Conservation (phyloP, 2,113 vertebrate genomes). For the Merops nubicus region DNA sequence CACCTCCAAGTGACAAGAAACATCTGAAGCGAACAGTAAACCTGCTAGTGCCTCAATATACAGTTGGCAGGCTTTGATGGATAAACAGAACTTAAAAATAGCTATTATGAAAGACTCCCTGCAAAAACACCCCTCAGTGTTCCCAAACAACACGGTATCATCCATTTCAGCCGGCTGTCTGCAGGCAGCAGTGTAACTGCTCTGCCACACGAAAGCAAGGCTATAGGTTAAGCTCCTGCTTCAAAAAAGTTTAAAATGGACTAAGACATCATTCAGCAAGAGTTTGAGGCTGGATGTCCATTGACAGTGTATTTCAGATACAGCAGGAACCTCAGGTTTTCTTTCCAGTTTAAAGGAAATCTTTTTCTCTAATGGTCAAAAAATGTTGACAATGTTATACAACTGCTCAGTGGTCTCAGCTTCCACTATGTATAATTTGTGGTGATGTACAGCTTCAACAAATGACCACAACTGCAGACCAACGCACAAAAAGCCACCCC, state of each 20-base stretch:
- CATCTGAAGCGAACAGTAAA: neutral
- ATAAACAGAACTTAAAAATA: neutral
- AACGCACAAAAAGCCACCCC: neutral
- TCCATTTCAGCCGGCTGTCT: neutral
- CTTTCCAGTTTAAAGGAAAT: neutral
- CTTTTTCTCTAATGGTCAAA: neutral
- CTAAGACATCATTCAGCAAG: neutral
- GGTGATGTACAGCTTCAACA: neutral
- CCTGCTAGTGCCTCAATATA: neutral
- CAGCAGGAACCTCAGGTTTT: neutral
- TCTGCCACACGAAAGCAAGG: neutral
- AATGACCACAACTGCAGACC: neutral
- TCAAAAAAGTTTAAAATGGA: neutral
- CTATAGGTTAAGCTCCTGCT: neutral
- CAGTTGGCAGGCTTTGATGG: neutral
- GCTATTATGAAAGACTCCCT: neutral
- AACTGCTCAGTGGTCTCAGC: neutral
- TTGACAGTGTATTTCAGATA: neutral
- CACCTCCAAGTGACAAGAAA: neutral
- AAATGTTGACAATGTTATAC: rapidly evolving
- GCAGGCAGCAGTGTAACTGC: neutral
- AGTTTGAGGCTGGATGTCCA: neutral
- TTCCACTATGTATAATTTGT: neutral
- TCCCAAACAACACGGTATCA: neutral
- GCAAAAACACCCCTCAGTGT: too few species aligned